Evolutionary conservation across 1,140 invertebrate genomes (phyloP).

Genomic region (Lineus longissimus): DNA sequence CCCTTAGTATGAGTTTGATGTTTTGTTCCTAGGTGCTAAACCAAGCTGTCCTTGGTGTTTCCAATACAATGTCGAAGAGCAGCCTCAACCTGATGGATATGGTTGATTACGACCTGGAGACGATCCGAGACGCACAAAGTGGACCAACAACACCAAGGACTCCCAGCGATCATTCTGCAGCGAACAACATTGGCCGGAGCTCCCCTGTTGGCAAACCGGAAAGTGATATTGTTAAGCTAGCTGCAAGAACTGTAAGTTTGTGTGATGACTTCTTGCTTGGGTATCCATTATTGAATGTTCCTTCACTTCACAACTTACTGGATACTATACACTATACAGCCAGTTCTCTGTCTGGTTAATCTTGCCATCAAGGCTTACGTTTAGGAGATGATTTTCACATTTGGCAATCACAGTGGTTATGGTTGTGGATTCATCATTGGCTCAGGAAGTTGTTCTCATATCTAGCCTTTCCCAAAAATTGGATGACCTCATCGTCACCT

Average conservation of each 20-base stretch:
- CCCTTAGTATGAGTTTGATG: no score
- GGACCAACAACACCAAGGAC: slow-evolving; percentile 20
- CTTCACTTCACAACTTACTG: no score
- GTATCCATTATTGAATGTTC: no score
- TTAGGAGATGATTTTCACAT: no score
- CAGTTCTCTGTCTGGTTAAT: no score
- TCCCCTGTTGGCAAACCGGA: slow-evolving; percentile 23
- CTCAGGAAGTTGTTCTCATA: no score
- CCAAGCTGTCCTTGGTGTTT: slow-evolving; percentile 53
- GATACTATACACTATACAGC: no score
- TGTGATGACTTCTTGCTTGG: neutral
- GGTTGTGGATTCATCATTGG: no score
- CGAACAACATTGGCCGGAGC: neutral
- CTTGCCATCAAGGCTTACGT: no score
- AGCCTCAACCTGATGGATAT: neutral
- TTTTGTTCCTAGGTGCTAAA: slow-evolving; percentile 49
- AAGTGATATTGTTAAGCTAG: slow-evolving; percentile 50
- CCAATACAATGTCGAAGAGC: neutral
- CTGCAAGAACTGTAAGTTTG: slow-evolving; percentile 52
- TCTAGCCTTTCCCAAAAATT: no score
- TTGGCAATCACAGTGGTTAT: no score
- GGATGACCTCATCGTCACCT: no score
- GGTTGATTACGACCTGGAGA: neutral
- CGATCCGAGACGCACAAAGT: neutral
- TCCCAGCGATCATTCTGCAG: neutral